These are phyloP conservation scores for Drosophila biarmipes DNA, from an alignment of 1,140 invertebrate genomes.

Conservation along the genomic window DNA sequence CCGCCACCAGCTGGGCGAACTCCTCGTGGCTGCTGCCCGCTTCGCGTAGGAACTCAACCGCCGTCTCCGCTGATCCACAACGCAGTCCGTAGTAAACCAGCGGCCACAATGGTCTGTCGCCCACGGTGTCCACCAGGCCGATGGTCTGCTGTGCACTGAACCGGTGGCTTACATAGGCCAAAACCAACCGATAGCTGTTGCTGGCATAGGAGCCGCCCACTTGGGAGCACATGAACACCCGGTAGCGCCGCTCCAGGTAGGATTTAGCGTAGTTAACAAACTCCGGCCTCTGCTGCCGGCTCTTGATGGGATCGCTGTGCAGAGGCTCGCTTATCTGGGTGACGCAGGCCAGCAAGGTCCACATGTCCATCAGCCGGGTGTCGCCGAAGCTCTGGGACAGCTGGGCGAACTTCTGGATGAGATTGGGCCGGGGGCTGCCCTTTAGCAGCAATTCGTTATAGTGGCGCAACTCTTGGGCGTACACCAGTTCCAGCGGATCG, in stretches of 20 bases:
- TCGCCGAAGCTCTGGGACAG: slow-evolving; percentile 91
- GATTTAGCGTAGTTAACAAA: slow-evolving; percentile 92
- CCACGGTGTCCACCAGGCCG: slow-evolving; percentile 91
- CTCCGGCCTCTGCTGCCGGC: slow-evolving; percentile 87
- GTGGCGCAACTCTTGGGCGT: slow-evolving; percentile 92
- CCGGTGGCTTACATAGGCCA: slow-evolving; percentile 91
- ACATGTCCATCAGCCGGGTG: slow-evolving; percentile 94
- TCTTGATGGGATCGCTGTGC: slow-evolving; percentile 89
- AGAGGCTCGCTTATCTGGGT: slow-evolving; percentile 81
- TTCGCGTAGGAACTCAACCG: slow-evolving; percentile 90
- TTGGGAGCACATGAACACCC: slow-evolving; percentile 93
- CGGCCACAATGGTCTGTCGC: slow-evolving; percentile 91
- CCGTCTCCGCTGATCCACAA: slow-evolving; percentile 93
- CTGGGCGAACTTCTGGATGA: slow-evolving; percentile 91
- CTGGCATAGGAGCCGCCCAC: slow-evolving; percentile 93
- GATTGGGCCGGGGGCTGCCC: slow-evolving; percentile 88
- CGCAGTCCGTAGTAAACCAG: slow-evolving; percentile 96
- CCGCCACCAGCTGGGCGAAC: slow-evolving; percentile 86
- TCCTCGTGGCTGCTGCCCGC: slow-evolving; percentile 85
- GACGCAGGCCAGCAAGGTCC: slow-evolving; percentile 89
- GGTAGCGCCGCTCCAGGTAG: slow-evolving; percentile 94
- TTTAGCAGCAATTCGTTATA: slow-evolving; percentile 93
- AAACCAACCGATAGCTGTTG: slow-evolving; percentile 93
- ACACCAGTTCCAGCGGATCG: slow-evolving; percentile 88
- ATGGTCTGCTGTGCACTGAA: slow-evolving; percentile 85